phyloP scores from a whole-genome alignment of 2,113 vertebrate genomes.

The Datnioides undecimradiatus region DNA sequence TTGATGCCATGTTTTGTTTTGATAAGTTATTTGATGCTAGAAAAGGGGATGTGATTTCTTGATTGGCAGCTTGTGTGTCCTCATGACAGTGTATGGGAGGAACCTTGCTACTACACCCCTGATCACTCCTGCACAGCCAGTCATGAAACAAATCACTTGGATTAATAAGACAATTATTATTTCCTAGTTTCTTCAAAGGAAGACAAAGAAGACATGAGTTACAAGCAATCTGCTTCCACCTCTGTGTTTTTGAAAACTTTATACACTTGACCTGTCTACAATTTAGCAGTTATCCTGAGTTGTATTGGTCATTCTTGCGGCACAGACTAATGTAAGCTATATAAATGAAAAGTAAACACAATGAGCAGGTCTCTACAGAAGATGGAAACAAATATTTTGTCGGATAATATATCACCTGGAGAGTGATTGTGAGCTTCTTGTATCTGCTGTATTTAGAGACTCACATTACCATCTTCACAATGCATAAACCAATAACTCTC shows the following conservation, averaged over 20 bases:
- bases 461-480: conserved; percentile 36
- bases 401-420: conserved; percentile 33
- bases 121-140: too few relatives aligned
- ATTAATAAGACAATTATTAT: background rate
- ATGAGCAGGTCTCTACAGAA: conserved; percentile 5
- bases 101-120: too few relatives aligned
- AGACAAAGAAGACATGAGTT: background rate
- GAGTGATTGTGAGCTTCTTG: conserved; percentile 10
- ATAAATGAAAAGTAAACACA: conserved; percentile 35
- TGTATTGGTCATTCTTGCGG: conserved; percentile 9
- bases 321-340: conserved; percentile 17
- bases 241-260: conserved; percentile 5
- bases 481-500: conserved; percentile 68
- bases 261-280: too few relatives aligned
- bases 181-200: background rate
- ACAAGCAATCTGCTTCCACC: background rate
- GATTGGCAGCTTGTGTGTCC: too few relatives aligned
- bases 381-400: conserved; percentile 36
- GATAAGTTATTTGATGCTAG: too few relatives aligned
- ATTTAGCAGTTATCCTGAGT: background rate
- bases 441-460: conserved; percentile 11
- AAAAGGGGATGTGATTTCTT: too few relatives aligned
- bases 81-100: too few relatives aligned
- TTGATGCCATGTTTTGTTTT: too few relatives aligned
- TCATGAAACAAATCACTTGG: background rate